Percentiles rank a stretch among this genome's conserved stretches.
Conservation (phyloP, 2,797 vertebrate genomes). For the Mus minutoides region DNA sequence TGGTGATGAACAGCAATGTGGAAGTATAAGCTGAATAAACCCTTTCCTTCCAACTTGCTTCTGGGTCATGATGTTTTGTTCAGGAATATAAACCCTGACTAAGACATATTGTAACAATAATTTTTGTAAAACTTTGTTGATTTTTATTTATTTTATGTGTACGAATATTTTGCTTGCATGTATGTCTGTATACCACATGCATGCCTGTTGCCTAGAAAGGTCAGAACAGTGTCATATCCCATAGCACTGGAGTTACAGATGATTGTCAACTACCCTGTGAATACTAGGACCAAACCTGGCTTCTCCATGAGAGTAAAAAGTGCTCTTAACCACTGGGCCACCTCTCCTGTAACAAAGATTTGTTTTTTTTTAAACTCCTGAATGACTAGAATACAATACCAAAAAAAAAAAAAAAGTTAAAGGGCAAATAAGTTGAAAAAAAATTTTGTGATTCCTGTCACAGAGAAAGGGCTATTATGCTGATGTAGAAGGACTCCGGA, state of each 20-base stretch:
- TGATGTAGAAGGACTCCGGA: background rate
- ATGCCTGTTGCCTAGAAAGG: no score
- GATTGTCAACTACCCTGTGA: background rate
- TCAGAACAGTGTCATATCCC: background rate
- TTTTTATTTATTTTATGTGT: background rate
- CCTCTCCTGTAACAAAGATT: background rate
- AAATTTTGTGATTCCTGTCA: background rate
- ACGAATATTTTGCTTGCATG: background rate
- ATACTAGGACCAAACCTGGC: background rate
- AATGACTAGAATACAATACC: background rate
- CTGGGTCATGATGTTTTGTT: background rate
- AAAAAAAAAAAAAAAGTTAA: background rate
- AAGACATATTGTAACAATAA: background rate
- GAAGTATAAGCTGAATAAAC: background rate
- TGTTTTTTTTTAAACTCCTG: background rate
- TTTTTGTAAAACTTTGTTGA: background rate
- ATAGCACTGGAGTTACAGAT: background rate
- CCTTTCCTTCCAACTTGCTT: background rate
- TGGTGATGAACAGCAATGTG: background rate
- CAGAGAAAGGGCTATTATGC: background rate
- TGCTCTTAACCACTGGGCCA: background rate
- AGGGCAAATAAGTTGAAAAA: background rate
- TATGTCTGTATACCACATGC: background rate
- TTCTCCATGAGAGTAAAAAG: background rate
- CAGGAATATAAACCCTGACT: background rate